Evolutionary conservation across 2,797 vertebrate species (phyloP).

Genomic region (Darevskia nairensis): DNA sequence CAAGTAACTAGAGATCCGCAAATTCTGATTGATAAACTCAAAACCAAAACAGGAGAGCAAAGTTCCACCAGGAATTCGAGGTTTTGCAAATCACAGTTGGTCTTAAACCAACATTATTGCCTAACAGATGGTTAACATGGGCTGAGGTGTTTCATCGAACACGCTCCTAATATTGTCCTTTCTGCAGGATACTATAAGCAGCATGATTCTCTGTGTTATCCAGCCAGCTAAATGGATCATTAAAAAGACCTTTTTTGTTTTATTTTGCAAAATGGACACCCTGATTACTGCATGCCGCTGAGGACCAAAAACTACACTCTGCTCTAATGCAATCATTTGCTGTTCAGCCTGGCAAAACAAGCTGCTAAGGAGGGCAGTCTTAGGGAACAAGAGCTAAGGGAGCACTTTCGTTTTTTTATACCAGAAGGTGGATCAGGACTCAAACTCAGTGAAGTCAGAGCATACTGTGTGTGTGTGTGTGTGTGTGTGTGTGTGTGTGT

Average conservation of each 20-base stretch:
- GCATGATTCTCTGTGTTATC: constrained; percentile 50
- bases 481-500: too few relatives aligned
- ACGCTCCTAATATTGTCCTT: constrained; percentile 11
- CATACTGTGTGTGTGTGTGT: neutral
- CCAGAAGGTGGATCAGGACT: neutral
- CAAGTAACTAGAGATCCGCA: too few relatives aligned
- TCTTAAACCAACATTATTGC: neutral
- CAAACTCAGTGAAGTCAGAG: neutral
- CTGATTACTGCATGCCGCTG: neutral
- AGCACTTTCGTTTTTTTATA: neutral
- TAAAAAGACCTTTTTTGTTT: too few relatives aligned
- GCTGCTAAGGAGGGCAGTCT: neutral
- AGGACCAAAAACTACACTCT: neutral
- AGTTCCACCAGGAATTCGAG: constrained; percentile 27
- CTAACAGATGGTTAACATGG: constrained; percentile 56
- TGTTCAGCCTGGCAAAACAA: neutral
- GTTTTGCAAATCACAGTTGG: constrained; percentile 39
- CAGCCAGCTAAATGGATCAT: constrained; percentile 37
- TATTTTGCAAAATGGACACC: neutral
- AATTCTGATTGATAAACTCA: too few relatives aligned
- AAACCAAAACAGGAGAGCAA: neutral
- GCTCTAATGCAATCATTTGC: constrained; percentile 16
- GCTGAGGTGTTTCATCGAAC: constrained; percentile 33
- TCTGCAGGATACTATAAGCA: constrained; percentile 25
- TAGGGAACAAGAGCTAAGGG: neutral